Conservation (phyloP, 2,888 invertebrate species). For the Brachylomia viminalis region DNA sequence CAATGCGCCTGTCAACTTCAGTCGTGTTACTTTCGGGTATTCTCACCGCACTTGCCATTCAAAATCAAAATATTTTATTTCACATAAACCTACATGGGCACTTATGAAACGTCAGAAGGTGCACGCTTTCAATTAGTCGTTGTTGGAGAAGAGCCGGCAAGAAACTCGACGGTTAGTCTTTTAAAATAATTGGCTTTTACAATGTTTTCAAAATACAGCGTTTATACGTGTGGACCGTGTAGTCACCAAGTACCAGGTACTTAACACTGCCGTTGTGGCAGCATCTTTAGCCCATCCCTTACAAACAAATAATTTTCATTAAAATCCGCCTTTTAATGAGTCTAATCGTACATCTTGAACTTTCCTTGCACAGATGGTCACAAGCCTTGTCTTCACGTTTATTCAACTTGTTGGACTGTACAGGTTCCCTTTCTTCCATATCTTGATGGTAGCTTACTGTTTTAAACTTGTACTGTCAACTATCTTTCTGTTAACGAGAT, state of each 20-base stretch:
- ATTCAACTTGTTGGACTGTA: not conserved
- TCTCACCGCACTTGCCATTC: not conserved
- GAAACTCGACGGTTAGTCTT: not conserved
- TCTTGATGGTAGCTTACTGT: conserved; percentile 39
- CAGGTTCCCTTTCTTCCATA: conserved; percentile 37
- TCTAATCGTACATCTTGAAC: conserved; percentile 2
- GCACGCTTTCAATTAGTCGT: not conserved
- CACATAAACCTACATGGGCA: not conserved
- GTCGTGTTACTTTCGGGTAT: not conserved
- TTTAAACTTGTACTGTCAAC: conserved; percentile 14
- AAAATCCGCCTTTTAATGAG: not conserved
- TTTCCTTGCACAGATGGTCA: conserved; percentile 1
- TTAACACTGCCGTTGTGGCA: not conserved
- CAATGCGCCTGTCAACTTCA: not conserved
- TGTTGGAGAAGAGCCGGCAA: not conserved
- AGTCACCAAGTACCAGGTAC: not conserved
- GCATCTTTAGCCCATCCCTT: not conserved
- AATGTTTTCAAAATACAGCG: not conserved
- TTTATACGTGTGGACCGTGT: not conserved
- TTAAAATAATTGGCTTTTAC: not conserved
- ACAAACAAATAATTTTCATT: conserved; percentile 10
- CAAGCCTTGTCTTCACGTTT: conserved; percentile 19
- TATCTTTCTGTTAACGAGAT: conserved; percentile 2
- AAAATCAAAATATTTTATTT: not conserved
- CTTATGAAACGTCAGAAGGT: not conserved